Conservation (phyloP, 2,113 vertebrate genomes). For the Coptodon bakossiorum region DNA sequence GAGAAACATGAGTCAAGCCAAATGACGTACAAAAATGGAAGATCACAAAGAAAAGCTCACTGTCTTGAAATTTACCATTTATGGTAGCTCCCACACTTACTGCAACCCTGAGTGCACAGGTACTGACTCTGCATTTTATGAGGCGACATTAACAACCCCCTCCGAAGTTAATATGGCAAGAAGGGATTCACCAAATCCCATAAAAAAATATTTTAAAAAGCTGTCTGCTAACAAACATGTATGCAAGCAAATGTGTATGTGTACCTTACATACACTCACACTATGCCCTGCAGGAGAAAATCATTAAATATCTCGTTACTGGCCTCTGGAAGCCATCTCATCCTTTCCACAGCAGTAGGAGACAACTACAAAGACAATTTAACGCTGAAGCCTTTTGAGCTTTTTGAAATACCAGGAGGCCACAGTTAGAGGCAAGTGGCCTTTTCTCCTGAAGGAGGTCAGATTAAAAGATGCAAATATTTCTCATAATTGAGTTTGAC, state of each 20-base stretch:
- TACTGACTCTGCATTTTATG: constrained; percentile 48
- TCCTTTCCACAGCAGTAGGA: constrained; percentile 24
- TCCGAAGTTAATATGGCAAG: constrained; percentile 15
- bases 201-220: background rate
- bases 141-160: constrained; percentile 34
- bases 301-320: constrained; percentile 52
- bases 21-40: background rate
- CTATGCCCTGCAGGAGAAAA: constrained; percentile 16
- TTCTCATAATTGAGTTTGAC: background rate
- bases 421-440: background rate
- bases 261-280: background rate
- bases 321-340: constrained; percentile 17
- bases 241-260: background rate
- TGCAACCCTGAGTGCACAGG: constrained; percentile 50
- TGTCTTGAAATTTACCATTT: constrained; percentile 51
- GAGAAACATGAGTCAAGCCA: constrained; percentile 9
- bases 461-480: background rate
- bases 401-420: constrained; percentile 36
- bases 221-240: background rate
- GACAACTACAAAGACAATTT: constrained; percentile 44
- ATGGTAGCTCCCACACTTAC: constrained; percentile 34
- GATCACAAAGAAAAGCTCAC: constrained; percentile 21
- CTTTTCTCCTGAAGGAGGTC: background rate
- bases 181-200: constrained; percentile 27
- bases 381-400: constrained; percentile 1